Percentiles rank a stretch among this genome's conserved stretches.
Evolutionary conservation across 2,888 invertebrate species (phyloP).

Genomic region (Tuta absoluta): DNA sequence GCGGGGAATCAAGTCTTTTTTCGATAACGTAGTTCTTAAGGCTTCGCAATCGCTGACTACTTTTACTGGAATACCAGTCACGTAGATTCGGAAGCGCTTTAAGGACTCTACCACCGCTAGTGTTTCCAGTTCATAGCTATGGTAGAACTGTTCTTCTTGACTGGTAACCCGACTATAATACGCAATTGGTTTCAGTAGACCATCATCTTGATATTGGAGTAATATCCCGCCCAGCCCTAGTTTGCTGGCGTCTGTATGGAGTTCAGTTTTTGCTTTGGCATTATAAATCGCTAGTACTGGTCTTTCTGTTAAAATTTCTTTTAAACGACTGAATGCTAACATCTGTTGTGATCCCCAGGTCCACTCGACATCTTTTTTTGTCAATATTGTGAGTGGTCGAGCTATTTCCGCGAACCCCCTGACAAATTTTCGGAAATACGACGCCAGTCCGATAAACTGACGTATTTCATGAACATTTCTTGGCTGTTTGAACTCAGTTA

Average conservation of each 20-base stretch:
- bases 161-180: conserved; percentile 29
- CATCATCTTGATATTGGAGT: conserved; percentile 24
- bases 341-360: conserved; percentile 21
- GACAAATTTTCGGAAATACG: conserved; percentile 29
- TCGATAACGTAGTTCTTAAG: conserved; percentile 8
- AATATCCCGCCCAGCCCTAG: conserved; percentile 28
- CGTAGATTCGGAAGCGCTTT: conserved; percentile 24
- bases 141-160: conserved; percentile 27
- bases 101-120: conserved; percentile 30
- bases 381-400: conserved; percentile 20
- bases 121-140: conserved; percentile 30
- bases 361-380: conserved; percentile 26
- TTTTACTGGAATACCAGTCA: conserved; percentile 16
- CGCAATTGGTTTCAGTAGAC: conserved; percentile 25
- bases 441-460: conserved; percentile 25
- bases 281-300: conserved; percentile 28
- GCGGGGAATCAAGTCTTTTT: conserved; percentile 24
- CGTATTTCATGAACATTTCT: background rate
- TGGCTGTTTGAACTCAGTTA: conserved; percentile 11
- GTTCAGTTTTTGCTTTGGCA: conserved; percentile 19
- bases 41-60: conserved; percentile 23
- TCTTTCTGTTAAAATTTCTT: conserved; percentile 21
- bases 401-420: conserved; percentile 21
- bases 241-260: conserved; percentile 25
- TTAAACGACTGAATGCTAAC: conserved; percentile 19